A percentile compares a stretch with the other conserved stretches of the same genome.
Evolutionary conservation across 1,140 invertebrate genomes (phyloP).

Genomic region (Pseudomyrmex gracilis): DNA sequence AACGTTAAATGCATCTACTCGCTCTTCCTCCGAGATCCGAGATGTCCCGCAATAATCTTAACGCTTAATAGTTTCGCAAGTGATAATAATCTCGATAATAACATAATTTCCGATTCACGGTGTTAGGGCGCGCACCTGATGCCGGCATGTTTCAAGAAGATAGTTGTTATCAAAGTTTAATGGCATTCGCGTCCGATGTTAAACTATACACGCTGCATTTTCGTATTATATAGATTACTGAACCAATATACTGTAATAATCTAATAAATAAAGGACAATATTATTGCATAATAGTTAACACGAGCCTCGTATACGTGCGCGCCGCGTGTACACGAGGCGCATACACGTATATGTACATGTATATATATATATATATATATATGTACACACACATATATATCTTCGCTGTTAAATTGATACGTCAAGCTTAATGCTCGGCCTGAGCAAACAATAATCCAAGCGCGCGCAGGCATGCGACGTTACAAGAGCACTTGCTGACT

Average conservation of each 20-base stretch:
- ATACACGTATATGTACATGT: not conserved
- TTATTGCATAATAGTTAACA: not conserved
- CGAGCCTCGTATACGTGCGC: not conserved
- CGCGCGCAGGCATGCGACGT: not conserved
- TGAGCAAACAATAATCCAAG: constrained; percentile 25
- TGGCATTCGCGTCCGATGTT: constrained; percentile 27
- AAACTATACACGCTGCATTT: constrained; percentile 28
- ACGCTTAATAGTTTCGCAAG: constrained; percentile 44
- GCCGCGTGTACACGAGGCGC: too few relatives aligned
- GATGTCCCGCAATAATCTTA: constrained; percentile 15
- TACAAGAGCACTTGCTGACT: constrained; percentile 28
- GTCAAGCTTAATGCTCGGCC: constrained; percentile 6
- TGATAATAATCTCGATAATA: constrained; percentile 56
- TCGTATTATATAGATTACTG: constrained; percentile 23
- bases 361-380: too few relatives aligned
- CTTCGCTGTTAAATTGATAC: not conserved
- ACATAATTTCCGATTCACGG: constrained; percentile 45
- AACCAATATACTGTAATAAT: constrained; percentile 12
- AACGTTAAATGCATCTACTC: not conserved
- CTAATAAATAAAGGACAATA: not conserved
- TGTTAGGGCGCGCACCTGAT: constrained; percentile 44
- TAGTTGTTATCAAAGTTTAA: constrained; percentile 49
- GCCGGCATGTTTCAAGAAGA: constrained; percentile 38
- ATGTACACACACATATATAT: too few relatives aligned
- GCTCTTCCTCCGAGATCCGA: constrained; percentile 6